Base-by-base conservation (phyloP, 2,113 vertebrate genomes). In the Clarias magur region DNA sequence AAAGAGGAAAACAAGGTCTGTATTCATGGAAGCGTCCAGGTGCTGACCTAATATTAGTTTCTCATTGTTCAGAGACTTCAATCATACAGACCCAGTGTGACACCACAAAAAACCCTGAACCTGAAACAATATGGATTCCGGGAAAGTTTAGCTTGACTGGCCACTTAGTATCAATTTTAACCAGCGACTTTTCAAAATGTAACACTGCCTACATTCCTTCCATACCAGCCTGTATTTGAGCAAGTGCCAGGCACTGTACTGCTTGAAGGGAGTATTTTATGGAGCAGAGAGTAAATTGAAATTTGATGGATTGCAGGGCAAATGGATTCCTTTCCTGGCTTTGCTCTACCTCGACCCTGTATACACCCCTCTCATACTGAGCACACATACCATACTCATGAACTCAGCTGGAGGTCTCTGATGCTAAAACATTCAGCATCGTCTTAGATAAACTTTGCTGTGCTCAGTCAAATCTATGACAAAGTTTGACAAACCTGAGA, bases 171-270 rank as follows among this genome's bases (percentile, higher is more conserved):
- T 56, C 42, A 23, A 11, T 70, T 56, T 68, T 48, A 80, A 80
- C 7, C 12, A 23, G 11, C 3, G 11, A 19, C 23, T 78, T 53
- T 34, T 59, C 27, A 56, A 34, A 59, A 34, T 80, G 78, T 60
- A 80, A 65, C 80, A 23, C 38, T 78, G 59, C 72, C 84, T 65
- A 65, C 59, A 76, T 85, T 85, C 70, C 34, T 79, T 67, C 60
- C 25, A 79, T 78, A 73, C 54, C 54, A 75, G 68, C 27, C 30
- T 56, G 54, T 42, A 15, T 57, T 56, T 72, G 27, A 38, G 68
- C 25, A 67, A 16, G 83, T 73, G 48, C 21, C 83, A n/a, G 56
- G 68, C 63, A 85, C 57, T 48, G 38, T 42, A 48, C 48, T 85
- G 72, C 34, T 62, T 76, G 63, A 30, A 76, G 57, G 8, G 56